These are phyloP conservation scores for Actinostola sp. DNA, from an alignment of 92 coral and sea anemone species.

Conservation along the genomic window DNA sequence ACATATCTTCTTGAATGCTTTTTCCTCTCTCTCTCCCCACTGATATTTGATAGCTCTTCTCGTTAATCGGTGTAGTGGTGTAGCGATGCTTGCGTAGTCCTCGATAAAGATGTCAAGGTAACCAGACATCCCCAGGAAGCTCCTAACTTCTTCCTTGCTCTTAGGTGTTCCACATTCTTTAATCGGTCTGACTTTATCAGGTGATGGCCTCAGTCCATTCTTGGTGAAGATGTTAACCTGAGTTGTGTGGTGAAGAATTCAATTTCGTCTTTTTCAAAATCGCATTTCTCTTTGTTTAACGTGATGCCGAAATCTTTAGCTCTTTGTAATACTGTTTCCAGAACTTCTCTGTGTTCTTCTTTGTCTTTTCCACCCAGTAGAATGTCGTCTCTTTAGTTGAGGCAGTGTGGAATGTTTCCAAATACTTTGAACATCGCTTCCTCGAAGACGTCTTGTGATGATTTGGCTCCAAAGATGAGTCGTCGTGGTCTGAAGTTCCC, in stretches of 20 bases:
- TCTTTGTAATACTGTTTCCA: slow-evolving; percentile 45
- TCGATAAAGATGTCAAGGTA: slow-evolving; percentile 28
- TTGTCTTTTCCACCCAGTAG: slow-evolving; percentile 29
- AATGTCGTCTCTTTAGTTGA: slow-evolving; percentile 49
- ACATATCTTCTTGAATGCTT: slow-evolving; percentile 43
- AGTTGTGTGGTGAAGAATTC: slow-evolving; percentile 35
- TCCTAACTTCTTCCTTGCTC: slow-evolving; percentile 60
- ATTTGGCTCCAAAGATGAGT: slow-evolving; percentile 53
- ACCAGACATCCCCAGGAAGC: slow-evolving; percentile 65
- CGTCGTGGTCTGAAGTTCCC: slow-evolving; percentile 56
- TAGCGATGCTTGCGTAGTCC: slow-evolving; percentile 51
- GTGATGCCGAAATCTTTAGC: slow-evolving; percentile 41
- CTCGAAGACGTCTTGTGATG: slow-evolving; percentile 50
- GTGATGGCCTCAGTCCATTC: too few species aligned
- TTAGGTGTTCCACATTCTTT: slow-evolving; percentile 56
- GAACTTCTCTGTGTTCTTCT: slow-evolving; percentile 33
- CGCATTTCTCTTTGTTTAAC: slow-evolving; percentile 52
- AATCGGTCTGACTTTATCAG: too few species aligned
- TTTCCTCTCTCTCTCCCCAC: slow-evolving; percentile 29
- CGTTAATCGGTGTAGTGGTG: slow-evolving; percentile 46
- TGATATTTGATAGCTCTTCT: slow-evolving; percentile 38
- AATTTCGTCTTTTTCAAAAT: slow-evolving; percentile 34
- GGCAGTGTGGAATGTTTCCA: slow-evolving; percentile 41
- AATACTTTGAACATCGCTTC: slow-evolving; percentile 36
- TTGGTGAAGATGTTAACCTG: too few species aligned